Evolutionary conservation across 2,797 vertebrate genomes (phyloP), one percentile per base, ranked within the genome.

Genomic region (Dallia pectoralis): DNA sequence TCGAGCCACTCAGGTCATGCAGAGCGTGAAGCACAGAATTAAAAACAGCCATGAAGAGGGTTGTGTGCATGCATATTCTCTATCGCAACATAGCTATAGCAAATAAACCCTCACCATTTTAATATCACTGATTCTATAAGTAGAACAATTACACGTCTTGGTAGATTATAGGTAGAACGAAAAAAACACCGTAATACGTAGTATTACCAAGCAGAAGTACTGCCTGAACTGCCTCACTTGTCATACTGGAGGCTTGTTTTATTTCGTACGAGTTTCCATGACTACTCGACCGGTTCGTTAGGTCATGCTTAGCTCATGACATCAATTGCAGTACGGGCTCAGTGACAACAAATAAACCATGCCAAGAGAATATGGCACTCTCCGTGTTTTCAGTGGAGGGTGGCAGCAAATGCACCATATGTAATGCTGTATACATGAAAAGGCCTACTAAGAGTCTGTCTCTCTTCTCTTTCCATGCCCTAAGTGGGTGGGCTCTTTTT

Each of bases 1-100:
- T 40, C 77, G 69, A 77, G 72, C 66, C 32, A 72, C 61, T 62
- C 51, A 74, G 76, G 69, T 84, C 81, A 72, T 59, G 76, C 59
- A 53, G 69, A 79, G 59, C 62, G 51, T 77, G 71, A 53, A 74
- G 76, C 56, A 56, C 27, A 36, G 22, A 66, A 66, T 71, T 73
- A 59, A 78, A 74, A 56, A 48, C 48, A 67, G 70, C 18, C 70
- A 22, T 47, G 19, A 25, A 47, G 4, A 30, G 70, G 44, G 22
- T 44, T 59, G n/a, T 48, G 18, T 64, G 40, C 16, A 33, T 27
- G 12, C 29, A 11, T 51, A 51, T 18, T 69, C 4, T 69, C 18
- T 47, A 64, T 1, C 62, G 7, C 30, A 6, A 16, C 40, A 68
- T 47, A 15, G 40, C 36, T 22, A 14, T 22, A 44, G 66, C 22